A percentile compares a stretch with the other conserved stretches of the same genome.
phyloP scores from a whole-genome alignment of 2,888 invertebrate species.

The Ornithoptera priamus region DNA sequence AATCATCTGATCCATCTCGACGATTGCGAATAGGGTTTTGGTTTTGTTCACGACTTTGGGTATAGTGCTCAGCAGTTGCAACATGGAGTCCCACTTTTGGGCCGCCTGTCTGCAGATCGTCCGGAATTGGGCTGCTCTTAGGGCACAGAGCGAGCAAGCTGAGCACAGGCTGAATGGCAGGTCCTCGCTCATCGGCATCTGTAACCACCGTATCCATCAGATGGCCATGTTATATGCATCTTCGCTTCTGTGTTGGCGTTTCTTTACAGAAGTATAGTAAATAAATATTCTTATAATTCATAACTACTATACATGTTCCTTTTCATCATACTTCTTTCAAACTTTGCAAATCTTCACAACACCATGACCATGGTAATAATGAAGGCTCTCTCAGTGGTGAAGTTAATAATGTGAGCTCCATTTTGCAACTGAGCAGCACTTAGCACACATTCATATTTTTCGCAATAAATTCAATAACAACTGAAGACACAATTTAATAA shows the following conservation, averaged over 20 bases:
- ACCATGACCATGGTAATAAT: too few relatives aligned
- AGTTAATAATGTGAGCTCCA: too few relatives aligned
- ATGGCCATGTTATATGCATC: conserved; percentile 45
- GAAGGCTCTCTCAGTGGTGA: too few relatives aligned
- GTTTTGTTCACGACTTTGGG: conserved; percentile 35
- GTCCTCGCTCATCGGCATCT: conserved; percentile 58
- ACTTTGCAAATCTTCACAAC: too few relatives aligned
- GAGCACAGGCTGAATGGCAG: conserved; percentile 63
- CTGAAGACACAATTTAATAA: too few relatives aligned
- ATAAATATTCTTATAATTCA: too few relatives aligned
- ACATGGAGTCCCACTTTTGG: conserved; percentile 49
- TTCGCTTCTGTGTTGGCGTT: background rate
- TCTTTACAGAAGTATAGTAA: background rate
- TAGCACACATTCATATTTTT: too few relatives aligned
- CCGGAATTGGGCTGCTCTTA: conserved; percentile 58
- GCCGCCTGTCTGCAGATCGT: conserved; percentile 49
- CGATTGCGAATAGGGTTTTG: conserved; percentile 43
- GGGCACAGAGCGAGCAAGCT: conserved; percentile 51
- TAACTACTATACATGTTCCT: too few relatives aligned
- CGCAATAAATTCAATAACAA: too few relatives aligned
- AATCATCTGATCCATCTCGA: conserved; percentile 46
- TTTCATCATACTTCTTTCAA: too few relatives aligned
- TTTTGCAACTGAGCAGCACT: too few relatives aligned
- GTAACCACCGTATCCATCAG: conserved; percentile 68
- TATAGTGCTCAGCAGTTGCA: conserved; percentile 48